A percentile compares a stretch with the other conserved stretches of the same genome.
phyloP scores from a whole-genome alignment of 2,797 vertebrate genomes.

The Dryobates pubescens region DNA sequence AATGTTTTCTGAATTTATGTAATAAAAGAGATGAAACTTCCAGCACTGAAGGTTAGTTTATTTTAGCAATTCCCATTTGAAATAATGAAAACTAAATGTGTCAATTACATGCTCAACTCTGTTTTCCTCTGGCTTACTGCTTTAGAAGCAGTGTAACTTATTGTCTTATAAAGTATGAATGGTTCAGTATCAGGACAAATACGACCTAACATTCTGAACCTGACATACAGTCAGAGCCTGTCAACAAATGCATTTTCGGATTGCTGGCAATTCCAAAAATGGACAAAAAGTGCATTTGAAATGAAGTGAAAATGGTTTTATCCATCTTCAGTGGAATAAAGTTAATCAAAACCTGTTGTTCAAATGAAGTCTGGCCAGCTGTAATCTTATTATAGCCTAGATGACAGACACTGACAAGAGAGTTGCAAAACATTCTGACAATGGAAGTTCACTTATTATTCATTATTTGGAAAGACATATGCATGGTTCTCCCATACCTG shows the following conservation, averaged over 20 bases:
- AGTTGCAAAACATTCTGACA: background rate
- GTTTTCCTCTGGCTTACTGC: background rate
- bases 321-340: background rate
- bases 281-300: background rate
- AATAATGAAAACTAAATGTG: background rate
- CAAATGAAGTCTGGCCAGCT: background rate
- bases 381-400: background rate
- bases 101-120: background rate
- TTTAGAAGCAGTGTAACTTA: background rate
- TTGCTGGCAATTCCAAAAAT: background rate
- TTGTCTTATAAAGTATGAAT: background rate
- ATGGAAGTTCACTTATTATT: background rate
- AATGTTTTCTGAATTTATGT: constrained; percentile 9
- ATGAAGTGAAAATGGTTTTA: background rate
- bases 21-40: background rate
- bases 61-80: background rate
- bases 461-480: background rate
- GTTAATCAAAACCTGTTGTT: background rate
- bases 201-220: background rate
- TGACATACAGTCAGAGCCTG: background rate
- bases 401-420: background rate
- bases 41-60: background rate
- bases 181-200: background rate
- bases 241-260: background rate
- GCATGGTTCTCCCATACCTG: constrained; percentile 81